A percentile compares a stretch with the other conserved stretches of the same genome.
These are phyloP conservation scores for Knipowitschia caucasica DNA, from an alignment of 2,797 vertebrate genomes.

Conservation along the genomic window DNA sequence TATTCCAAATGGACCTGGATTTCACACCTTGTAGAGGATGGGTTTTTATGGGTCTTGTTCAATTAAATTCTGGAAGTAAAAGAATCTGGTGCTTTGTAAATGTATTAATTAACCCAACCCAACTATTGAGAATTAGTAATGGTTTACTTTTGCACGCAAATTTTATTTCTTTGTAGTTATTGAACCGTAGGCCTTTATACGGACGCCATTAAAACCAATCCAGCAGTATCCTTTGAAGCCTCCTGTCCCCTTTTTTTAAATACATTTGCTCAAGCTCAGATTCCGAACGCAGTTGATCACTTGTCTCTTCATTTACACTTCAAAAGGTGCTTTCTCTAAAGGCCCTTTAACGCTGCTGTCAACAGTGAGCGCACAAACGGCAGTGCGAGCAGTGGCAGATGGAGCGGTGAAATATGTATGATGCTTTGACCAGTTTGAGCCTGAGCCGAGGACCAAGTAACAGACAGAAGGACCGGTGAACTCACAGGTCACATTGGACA, in stretches of 20 bases:
- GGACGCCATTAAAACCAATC: not conserved
- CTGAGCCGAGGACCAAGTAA: conserved; percentile 1
- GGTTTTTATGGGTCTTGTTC: too few species aligned
- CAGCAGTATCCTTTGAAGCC: conserved; percentile 2
- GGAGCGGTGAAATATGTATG: conserved; percentile 20
- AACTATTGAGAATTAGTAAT: too few species aligned
- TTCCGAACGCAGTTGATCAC: not conserved
- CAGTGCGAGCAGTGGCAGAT: conserved; percentile 9
- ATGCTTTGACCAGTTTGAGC: conserved; percentile 23
- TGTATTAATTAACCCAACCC: too few species aligned
- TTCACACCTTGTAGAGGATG: too few species aligned
- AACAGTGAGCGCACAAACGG: conserved; percentile 1
- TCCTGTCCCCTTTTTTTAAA: not conserved
- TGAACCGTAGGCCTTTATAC: not conserved
- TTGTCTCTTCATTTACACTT: conserved; percentile 9
- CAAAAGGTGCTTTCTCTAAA: conserved; percentile 6
- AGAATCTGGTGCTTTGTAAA: too few species aligned
- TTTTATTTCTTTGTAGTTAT: not conserved
- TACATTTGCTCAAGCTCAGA: not conserved
- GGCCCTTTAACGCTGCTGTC: not conserved
- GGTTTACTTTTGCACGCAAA: too few species aligned
- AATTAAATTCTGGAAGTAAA: too few species aligned
- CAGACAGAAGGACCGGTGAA: conserved; percentile 15
- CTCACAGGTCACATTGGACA: conserved; percentile 7
- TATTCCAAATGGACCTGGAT: too few species aligned